A percentile compares a stretch with the other conserved stretches of the same genome.
phyloP scores from a whole-genome alignment of 2,113 vertebrate species.

The Thamnophis sirtalis region DNA sequence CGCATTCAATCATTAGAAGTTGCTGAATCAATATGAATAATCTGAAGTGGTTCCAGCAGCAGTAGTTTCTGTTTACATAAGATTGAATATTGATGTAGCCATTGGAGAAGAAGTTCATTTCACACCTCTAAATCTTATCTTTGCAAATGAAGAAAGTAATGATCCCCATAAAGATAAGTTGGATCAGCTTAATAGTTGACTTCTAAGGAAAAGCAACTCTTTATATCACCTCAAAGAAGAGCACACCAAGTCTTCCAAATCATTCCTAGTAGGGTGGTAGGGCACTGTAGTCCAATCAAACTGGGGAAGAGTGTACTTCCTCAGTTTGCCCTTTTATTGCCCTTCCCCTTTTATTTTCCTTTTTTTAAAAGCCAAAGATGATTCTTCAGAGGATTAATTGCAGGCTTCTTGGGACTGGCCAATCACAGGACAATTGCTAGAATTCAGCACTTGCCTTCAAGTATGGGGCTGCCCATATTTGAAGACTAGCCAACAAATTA shows the following conservation, averaged over 20 bases:
- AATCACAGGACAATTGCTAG: neutral
- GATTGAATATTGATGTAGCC: slow-evolving; percentile 17
- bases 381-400: neutral
- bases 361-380: neutral
- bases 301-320: neutral
- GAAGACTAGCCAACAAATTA: neutral
- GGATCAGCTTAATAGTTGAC: neutral
- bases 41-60: slow-evolving; percentile 17
- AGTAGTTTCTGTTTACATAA: neutral
- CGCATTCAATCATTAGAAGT: slow-evolving; percentile 41
- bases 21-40: slow-evolving; percentile 48
- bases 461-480: neutral
- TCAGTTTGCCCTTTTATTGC: too few species aligned
- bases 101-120: neutral
- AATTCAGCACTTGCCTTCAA: neutral
- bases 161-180: neutral
- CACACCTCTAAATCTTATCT: neutral
- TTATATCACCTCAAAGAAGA: neutral
- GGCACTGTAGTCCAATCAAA: neutral
- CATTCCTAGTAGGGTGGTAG: neutral
- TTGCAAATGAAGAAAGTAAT: fast-evolving
- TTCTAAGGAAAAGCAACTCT: neutral
- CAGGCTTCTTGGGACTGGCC: neutral
- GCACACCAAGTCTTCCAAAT: neutral
- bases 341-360: neutral